These are phyloP conservation scores for Drosophila athabasca DNA, from an alignment of 1,140 invertebrate genomes.

Conservation along the genomic window DNA sequence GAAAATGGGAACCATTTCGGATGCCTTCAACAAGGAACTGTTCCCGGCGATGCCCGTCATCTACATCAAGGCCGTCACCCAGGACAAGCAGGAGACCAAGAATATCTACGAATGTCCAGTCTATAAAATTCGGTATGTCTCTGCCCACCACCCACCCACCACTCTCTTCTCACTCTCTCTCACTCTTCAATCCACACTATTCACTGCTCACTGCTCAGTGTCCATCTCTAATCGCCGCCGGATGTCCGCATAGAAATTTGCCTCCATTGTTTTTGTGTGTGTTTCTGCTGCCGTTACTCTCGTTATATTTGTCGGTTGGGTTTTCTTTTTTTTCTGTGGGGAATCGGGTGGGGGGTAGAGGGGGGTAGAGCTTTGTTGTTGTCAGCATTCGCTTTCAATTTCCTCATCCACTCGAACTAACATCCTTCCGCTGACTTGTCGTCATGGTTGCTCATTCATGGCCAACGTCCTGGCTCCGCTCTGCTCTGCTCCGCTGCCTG, in stretches of 20 bases:
- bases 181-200: constrained; percentile 1
- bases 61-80: constrained; percentile 92
- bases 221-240: constrained; percentile 65
- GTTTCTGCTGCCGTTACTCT: constrained; percentile 20
- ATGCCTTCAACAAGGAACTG: constrained; percentile 94
- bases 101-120: constrained; percentile 97
- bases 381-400: constrained; percentile 80
- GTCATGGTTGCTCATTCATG: constrained; percentile 51
- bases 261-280: constrained; percentile 71
- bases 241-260: constrained; percentile 73
- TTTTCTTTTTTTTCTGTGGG: too few relatives aligned
- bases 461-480: constrained; percentile 23
- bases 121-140: constrained; percentile 91
- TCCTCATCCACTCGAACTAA: constrained; percentile 78
- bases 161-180: too few relatives aligned
- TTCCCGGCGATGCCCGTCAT: constrained; percentile 96
- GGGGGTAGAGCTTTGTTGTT: constrained; percentile 52
- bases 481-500: too few relatives aligned
- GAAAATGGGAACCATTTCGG: constrained; percentile 89
- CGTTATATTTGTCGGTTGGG: constrained; percentile 30
- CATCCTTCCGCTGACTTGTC: constrained; percentile 79
- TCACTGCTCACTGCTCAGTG: constrained; percentile 20
- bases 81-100: constrained; percentile 94
- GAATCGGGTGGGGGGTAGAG: too few relatives aligned
- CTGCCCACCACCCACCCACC: neutral